Conservation (phyloP, 2,888 invertebrate species). For the Caenorhabditis angaria region DNA sequence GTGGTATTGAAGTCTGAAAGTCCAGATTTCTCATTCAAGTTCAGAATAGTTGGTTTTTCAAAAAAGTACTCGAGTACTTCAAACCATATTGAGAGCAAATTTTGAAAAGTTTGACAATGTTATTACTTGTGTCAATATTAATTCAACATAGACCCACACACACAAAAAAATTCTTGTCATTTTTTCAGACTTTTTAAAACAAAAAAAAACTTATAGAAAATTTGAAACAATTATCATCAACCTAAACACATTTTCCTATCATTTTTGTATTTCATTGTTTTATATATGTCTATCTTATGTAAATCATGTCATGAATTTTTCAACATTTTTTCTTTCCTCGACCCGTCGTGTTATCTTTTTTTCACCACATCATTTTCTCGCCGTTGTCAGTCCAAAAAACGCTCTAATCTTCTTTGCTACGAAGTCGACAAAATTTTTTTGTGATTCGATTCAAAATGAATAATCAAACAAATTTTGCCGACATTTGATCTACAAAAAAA, state of each 20-base stretch:
- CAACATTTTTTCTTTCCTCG: too few relatives aligned
- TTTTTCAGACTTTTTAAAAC: not conserved
- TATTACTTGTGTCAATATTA: too few relatives aligned
- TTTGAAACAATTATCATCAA: too few relatives aligned
- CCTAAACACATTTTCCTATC: too few relatives aligned
- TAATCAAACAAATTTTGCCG: constrained; percentile 2
- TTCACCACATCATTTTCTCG: not conserved
- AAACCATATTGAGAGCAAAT: too few relatives aligned
- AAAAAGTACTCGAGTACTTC: too few relatives aligned
- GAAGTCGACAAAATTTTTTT: not conserved
- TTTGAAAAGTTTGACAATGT: too few relatives aligned
- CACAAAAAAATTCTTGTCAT: too few relatives aligned
- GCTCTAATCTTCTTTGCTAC: not conserved
- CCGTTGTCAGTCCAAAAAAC: not conserved
- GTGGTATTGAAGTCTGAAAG: too few relatives aligned
- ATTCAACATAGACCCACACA: too few relatives aligned
- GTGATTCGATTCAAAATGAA: not conserved
- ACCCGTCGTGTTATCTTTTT: constrained; percentile 7
- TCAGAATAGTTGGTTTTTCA: too few relatives aligned
- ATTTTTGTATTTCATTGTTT: not conserved
- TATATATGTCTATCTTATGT: not conserved
- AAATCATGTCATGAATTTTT: not conserved
- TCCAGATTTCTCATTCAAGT: too few relatives aligned
- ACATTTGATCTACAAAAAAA: not conserved
- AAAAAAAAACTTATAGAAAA: not conserved